Evolutionary conservation across 2,888 invertebrate species (phyloP).

Genomic region (Xestoiulus laeticollis): DNA sequence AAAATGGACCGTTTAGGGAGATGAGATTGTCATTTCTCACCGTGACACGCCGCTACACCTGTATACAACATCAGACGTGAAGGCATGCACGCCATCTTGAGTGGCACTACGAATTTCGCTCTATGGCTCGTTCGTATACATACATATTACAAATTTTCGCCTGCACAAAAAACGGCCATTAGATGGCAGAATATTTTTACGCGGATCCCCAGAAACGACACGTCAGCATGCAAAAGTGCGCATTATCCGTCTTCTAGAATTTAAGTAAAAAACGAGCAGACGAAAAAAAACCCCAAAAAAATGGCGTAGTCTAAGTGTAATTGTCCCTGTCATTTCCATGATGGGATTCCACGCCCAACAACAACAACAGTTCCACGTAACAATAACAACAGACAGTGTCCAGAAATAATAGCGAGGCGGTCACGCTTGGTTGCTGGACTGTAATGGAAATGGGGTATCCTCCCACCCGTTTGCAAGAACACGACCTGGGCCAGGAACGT

Average conservation of each 20-base stretch:
- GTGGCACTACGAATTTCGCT: neutral
- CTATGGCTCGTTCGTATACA: neutral
- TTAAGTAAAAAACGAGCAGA: neutral
- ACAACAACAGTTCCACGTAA: slow-evolving; percentile 34
- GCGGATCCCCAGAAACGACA: neutral
- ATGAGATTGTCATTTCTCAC: slow-evolving; percentile 30
- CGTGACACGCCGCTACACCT: neutral
- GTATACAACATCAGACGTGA: neutral
- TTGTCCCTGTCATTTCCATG: slow-evolving; percentile 44
- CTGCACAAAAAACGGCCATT: neutral
- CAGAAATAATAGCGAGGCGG: slow-evolving; percentile 45
- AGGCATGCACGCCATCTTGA: neutral
- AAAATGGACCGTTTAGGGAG: slow-evolving; percentile 8
- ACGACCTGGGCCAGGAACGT: slow-evolving; percentile 13
- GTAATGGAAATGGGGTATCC: neutral
- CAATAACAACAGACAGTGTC: slow-evolving; percentile 44
- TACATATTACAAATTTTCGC: neutral
- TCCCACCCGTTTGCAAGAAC: neutral
- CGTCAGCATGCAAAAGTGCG: slow-evolving; percentile 17
- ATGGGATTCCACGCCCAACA: slow-evolving; percentile 39
- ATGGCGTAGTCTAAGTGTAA: neutral
- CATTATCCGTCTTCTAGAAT: neutral
- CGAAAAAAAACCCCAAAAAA: neutral
- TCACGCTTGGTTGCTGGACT: slow-evolving; percentile 44
- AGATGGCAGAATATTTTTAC: slow-evolving; percentile 21